phyloP scores from a whole-genome alignment of 2,888 invertebrate genomes.

The Eupeodes latifasciatus region DNA sequence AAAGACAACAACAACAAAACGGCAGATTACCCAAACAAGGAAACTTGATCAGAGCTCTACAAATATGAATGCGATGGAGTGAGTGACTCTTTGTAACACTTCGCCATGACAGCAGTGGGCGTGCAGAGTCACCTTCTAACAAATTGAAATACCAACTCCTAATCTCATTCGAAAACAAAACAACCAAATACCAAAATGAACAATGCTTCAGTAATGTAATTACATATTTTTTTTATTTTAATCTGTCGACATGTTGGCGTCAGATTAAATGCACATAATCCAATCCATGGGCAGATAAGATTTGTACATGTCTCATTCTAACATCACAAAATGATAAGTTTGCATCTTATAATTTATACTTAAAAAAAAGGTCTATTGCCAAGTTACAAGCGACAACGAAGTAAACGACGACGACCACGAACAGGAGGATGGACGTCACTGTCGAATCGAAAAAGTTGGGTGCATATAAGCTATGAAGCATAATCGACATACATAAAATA shows the following conservation, averaged over 20 bases:
- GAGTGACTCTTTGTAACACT: conserved; percentile 47
- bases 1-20: conserved; percentile 10
- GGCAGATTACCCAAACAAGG: conserved; percentile 47
- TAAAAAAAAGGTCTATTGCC: conserved; percentile 4
- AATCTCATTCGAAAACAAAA: conserved; percentile 29
- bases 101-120: conserved; percentile 51
- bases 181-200: neutral
- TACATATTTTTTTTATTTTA: conserved; percentile 9
- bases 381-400: conserved; percentile 17
- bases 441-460: conserved; percentile 45
- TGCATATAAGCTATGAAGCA: conserved; percentile 48
- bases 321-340: conserved; percentile 53
- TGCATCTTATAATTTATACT: conserved; percentile 65
- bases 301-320: conserved; percentile 33
- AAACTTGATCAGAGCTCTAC: conserved; percentile 26
- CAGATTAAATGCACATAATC: conserved; percentile 51
- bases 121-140: conserved; percentile 31
- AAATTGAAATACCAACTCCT: conserved; percentile 29
- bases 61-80: conserved; percentile 19
- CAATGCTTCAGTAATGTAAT: conserved; percentile 50
- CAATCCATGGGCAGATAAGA: conserved; percentile 60
- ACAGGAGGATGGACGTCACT: conserved; percentile 48
- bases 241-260: conserved; percentile 58
- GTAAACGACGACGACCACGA: neutral
- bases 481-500: conserved; percentile 14